A percentile compares a stretch with the other conserved stretches of the same genome.
phyloP scores from a whole-genome alignment of 2,888 invertebrate species.

The Spodoptera littoralis region DNA sequence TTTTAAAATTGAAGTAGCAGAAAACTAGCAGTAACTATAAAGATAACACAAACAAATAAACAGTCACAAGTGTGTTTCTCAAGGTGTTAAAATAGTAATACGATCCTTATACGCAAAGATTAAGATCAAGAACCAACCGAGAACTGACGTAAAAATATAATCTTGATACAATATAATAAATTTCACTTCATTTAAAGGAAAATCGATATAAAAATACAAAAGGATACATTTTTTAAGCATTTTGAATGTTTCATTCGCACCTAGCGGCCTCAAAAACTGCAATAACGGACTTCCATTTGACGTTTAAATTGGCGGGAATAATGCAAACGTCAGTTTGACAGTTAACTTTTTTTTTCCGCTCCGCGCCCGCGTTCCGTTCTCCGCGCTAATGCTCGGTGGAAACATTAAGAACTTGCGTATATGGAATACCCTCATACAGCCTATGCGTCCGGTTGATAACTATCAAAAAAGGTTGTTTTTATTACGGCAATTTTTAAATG shows the following conservation, averaged over 20 bases:
- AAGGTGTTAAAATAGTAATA: background rate
- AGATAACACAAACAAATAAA: too few species aligned
- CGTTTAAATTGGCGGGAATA: slow-evolving; percentile 56
- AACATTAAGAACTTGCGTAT: slow-evolving; percentile 46
- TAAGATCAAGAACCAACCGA: slow-evolving; percentile 1
- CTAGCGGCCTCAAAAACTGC: slow-evolving; percentile 37
- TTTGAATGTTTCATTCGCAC: slow-evolving; percentile 33
- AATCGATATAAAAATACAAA: slow-evolving; percentile 20
- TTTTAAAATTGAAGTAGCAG: too few species aligned
- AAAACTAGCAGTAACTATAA: too few species aligned
- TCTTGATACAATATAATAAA: slow-evolving; percentile 10
- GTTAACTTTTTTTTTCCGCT: slow-evolving; percentile 50
- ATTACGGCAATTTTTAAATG: slow-evolving; percentile 40
- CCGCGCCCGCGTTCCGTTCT: slow-evolving; percentile 42
- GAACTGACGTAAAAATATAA: slow-evolving; percentile 5
- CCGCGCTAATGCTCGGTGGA: slow-evolving; percentile 49
- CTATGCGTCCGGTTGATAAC: slow-evolving; percentile 32
- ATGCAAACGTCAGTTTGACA: slow-evolving; percentile 60
- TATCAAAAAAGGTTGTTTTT: slow-evolving; percentile 41
- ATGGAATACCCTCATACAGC: slow-evolving; percentile 40
- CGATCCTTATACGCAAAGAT: slow-evolving; percentile 2
- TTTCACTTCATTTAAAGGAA: slow-evolving; percentile 8
- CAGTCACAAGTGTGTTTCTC: too few species aligned
- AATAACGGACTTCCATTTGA: slow-evolving; percentile 44
- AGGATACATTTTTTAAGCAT: slow-evolving; percentile 40